Evolutionary conservation across 1,140 invertebrate genomes (phyloP).

Genomic region (Lepidostoma basale): DNA sequence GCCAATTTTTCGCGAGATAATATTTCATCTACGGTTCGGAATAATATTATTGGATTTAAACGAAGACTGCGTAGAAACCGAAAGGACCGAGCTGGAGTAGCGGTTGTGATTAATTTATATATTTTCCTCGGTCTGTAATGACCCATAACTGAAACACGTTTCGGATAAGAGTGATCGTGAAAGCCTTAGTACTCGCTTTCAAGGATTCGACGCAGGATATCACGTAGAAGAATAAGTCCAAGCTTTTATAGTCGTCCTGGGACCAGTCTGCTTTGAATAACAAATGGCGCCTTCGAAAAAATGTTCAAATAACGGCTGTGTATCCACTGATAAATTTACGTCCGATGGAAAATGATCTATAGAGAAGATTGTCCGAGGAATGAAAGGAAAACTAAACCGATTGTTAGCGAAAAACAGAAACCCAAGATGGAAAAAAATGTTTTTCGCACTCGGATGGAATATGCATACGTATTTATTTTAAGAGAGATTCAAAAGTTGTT

Average conservation of each 20-base stretch:
- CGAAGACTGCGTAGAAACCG: not conserved
- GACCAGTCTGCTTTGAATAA: slow-evolving; percentile 26
- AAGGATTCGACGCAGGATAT: slow-evolving; percentile 1
- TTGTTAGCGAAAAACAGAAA: not conserved
- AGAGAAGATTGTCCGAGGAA: slow-evolving; percentile 10
- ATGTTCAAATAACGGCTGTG: slow-evolving; percentile 19
- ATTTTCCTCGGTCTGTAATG: slow-evolving; percentile 10
- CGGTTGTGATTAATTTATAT: slow-evolving; percentile 22
- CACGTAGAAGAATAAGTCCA: slow-evolving; percentile 28
- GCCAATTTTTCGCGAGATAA: no score
- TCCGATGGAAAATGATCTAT: slow-evolving; percentile 16
- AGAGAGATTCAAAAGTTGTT: no score
- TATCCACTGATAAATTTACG: slow-evolving; percentile 20
- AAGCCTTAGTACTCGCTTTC: not conserved
- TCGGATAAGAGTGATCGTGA: slow-evolving; percentile 20
- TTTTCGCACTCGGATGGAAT: no score
- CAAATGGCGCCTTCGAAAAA: slow-evolving; percentile 5
- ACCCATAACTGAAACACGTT: slow-evolving; percentile 20
- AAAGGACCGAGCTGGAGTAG: not conserved
- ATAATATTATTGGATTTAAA: no score
- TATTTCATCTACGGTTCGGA: no score
- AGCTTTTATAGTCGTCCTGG: slow-evolving; percentile 22
- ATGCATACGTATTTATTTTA: no score
- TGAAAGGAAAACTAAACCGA: not conserved
- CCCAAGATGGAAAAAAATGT: no score